Conservation (phyloP, 1,140 invertebrate species). For the Acromyrmex heyeri region DNA sequence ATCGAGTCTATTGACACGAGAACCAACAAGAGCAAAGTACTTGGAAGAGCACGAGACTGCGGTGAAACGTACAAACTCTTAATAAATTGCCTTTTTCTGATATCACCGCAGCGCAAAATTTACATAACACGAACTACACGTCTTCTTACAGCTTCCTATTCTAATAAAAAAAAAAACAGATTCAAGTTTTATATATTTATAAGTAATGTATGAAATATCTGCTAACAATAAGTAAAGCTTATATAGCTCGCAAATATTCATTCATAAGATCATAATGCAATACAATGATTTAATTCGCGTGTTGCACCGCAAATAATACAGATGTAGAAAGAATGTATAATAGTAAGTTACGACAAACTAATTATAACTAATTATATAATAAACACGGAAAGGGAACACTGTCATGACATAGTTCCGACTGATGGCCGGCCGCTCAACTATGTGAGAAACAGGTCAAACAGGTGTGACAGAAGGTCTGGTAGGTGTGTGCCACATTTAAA, state of each 20-base stretch:
- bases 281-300: constrained; percentile 26
- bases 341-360: not conserved
- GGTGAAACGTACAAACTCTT: constrained; percentile 50
- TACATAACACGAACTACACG: constrained; percentile 1
- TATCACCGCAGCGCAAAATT: constrained; percentile 37
- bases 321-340: constrained; percentile 13
- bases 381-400: constrained; percentile 43
- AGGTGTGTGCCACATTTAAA: constrained; percentile 47
- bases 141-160: constrained; percentile 16
- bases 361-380: constrained; percentile 22
- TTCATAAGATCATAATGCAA: not conserved
- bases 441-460: constrained; percentile 62
- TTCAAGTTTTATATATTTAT: constrained; percentile 39
- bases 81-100: constrained; percentile 65
- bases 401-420: constrained; percentile 30
- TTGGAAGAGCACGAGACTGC: constrained; percentile 64
- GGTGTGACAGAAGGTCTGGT: constrained; percentile 62
- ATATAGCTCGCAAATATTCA: not conserved
- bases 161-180: constrained; percentile 36
- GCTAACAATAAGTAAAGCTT: not conserved
- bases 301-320: constrained; percentile 1
- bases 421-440: constrained; percentile 7
- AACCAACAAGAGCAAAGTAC: constrained; percentile 59
- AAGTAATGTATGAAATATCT: not conserved
- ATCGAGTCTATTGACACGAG: constrained; percentile 66